A percentile compares a stretch with the other conserved stretches of the same genome.
Evolutionary conservation across 2,888 invertebrate species (phyloP).

Genomic region (Heliconius sara): DNA sequence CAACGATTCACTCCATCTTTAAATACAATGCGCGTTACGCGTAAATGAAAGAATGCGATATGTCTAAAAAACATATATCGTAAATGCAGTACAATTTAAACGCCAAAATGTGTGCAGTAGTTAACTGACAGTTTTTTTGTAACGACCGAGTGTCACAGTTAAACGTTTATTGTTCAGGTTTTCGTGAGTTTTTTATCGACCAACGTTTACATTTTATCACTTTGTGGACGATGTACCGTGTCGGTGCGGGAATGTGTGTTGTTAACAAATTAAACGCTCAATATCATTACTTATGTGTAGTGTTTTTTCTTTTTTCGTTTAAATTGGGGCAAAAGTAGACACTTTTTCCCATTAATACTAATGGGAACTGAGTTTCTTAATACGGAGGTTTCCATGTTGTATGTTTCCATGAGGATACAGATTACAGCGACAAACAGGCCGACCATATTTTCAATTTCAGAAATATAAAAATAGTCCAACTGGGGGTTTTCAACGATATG

Average conservation of each 20-base stretch:
- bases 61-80: too few species aligned
- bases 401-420: too few species aligned
- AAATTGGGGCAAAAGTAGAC: neutral
- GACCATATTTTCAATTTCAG: too few species aligned
- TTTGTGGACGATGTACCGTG: neutral
- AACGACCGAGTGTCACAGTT: neutral
- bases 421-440: too few species aligned
- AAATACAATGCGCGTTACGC: too few species aligned
- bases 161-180: slow-evolving; percentile 28
- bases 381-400: too few species aligned
- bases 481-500: too few species aligned
- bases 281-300: neutral
- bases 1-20: too few species aligned
- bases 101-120: neutral
- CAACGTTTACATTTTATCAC: slow-evolving; percentile 19
- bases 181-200: slow-evolving; percentile 27
- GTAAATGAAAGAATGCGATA: too few species aligned
- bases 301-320: neutral
- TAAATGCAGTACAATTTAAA: neutral
- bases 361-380: too few species aligned
- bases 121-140: slow-evolving; percentile 8
- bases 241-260: slow-evolving; percentile 10
- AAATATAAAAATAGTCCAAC: too few species aligned
- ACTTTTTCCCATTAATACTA: too few species aligned
- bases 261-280: slow-evolving; percentile 3